Percentiles rank a stretch among this genome's conserved stretches.
Conservation (phyloP, 1,140 invertebrate species). For the Olivierus martensii region DNA sequence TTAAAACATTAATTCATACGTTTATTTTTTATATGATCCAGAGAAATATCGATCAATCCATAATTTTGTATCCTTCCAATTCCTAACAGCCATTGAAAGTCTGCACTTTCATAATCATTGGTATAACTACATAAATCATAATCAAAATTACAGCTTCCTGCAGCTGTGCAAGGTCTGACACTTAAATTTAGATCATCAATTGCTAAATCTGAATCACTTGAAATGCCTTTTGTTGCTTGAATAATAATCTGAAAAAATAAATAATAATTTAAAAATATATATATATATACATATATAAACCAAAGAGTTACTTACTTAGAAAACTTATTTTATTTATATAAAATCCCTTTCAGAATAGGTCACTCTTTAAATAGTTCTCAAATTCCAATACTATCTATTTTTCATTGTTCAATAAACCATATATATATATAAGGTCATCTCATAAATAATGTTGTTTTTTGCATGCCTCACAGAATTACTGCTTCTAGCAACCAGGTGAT, state of each 20-base stretch:
- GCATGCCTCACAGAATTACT: too few species aligned
- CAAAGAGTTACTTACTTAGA: too few species aligned
- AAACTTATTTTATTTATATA: too few species aligned
- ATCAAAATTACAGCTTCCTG: slow-evolving; percentile 6
- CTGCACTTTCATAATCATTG: slow-evolving; percentile 1
- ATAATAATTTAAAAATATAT: neutral
- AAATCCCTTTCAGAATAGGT: too few species aligned
- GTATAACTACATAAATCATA: slow-evolving; percentile 11
- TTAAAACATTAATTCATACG: neutral
- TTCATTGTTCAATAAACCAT: too few species aligned
- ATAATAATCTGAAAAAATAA: slow-evolving; percentile 5
- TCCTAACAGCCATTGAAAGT: slow-evolving; percentile 12
- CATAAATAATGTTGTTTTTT: too few species aligned
- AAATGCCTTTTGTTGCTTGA: slow-evolving; percentile 5
- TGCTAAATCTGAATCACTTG: neutral
- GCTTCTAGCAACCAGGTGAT: too few species aligned
- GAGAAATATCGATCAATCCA: neutral
- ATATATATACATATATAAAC: neutral
- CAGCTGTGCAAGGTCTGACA: neutral
- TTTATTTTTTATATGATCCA: too few species aligned
- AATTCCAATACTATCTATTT: too few species aligned
- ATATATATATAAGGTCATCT: too few species aligned
- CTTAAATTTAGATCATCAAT: slow-evolving; percentile 8
- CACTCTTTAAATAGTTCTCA: too few species aligned
- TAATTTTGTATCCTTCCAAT: slow-evolving; percentile 8